Base-by-base conservation (phyloP, 2,888 invertebrate species). In the Sphinx pinastri region DNA sequence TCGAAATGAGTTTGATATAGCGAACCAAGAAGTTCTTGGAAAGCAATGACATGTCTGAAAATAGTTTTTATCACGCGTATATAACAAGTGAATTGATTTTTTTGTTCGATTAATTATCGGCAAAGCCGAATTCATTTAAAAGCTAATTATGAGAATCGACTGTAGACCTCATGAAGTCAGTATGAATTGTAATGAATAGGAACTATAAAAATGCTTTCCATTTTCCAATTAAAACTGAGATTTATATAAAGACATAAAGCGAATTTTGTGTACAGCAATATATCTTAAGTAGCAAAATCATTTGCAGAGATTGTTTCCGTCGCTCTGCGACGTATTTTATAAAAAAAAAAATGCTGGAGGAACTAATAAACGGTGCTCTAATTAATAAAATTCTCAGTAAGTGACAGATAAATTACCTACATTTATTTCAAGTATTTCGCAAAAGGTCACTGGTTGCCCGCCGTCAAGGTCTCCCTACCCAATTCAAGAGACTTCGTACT, bases 361-460 rank as follows among this genome's bases (percentile, higher is more conserved):
- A 38, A 49, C 31, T 52, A 67, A 67, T 67, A 67, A 67, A 67
- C n/a, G 31, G 14, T 51, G 49, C 38, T 54, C 38, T 31, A 67
- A 52, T 69, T 55, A 66, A 71, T 66, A 55, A 31, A 66, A 57
- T 57, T 66, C 66, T 38, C 16, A 57, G 57, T 71, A 68, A 71
- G 66, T 66, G 68, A 68, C 68, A 71, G 47, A 71, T 52, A 68
- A 57, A 68, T 68, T 68, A 68, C 70, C 58, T 19, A 67, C 67
- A 67, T 45, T 70, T 58, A 70, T 58, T 55, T 66, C 51, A 60
- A 66, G 68, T 68, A 71, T 71, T 68, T 71, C 71, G 8, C 38
- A 69, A 77, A 79, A 79, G 79, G 79, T 79, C 77, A 74, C 71
- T 71, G 72, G 72, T 73, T 72, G 77, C 73, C 72, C 77, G 76